Evolutionary conservation across 2,113 vertebrate genomes (phyloP), one percentile per base, ranked within the genome.

Genomic region (Cavia aperea): DNA sequence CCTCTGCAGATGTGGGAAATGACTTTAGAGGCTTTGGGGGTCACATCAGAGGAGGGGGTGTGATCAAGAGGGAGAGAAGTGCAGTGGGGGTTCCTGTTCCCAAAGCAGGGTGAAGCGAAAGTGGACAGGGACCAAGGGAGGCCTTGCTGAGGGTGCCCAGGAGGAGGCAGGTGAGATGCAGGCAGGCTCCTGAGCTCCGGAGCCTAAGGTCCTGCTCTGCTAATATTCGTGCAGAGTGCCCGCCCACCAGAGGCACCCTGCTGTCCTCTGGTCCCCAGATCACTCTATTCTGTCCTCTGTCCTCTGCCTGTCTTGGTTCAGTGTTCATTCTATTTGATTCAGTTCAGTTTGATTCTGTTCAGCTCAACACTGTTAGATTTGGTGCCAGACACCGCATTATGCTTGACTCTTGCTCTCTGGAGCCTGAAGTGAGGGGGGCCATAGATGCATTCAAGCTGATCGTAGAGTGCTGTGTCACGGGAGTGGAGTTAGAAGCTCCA

Each of bases 391-490:
- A 1, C n/a, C 23, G 24, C 54, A 7, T 81, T 29, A 75, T 54
- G 26, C 43, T n/a, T 62, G 36, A 65, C 24, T 93, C 39, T 51
- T 39, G 60, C 62, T 63, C n/a, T 31, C 9, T 23, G 14, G 54
- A 26, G 77, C 49, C 18, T 2, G 36, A 1, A 31, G 86, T 15
- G 58, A 60, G 79, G 1, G 23, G 26, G 33, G 46, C 21, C 39
- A 33, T 23, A 86, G 83, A 89, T 5, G 15, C 3, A 2, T 0
- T 12, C 7, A 1, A 0, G 68, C 54, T 63, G 51, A 73, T 19
- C 43, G 39, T 1, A 0, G 0, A 78, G 1, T 31, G 4, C 1
- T 16, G n/a, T 66, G 14, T 54, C 2, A 0, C 7, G n/a, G 72
- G 13, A 46, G 31, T 23, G 14, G 18, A n/a, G 36, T 21, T 4